Evolutionary conservation across 92 coral and sea anemone species (phyloP), one percentile per base, ranked within the genome.

Genomic region (Ricordea florida): DNA sequence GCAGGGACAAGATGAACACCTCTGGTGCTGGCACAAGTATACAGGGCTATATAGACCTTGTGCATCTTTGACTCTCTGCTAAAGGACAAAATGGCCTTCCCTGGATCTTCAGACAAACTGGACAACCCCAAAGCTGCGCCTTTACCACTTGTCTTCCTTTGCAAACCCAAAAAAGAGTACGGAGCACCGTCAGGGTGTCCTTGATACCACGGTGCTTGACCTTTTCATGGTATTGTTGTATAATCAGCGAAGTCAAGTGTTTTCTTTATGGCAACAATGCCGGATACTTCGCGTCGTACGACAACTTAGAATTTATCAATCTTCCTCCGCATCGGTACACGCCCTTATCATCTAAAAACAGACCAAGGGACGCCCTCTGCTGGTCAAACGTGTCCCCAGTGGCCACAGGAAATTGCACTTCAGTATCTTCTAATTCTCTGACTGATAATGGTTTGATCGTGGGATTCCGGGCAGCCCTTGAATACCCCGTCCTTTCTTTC

Each of bases 1-100:
- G 49, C 31, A 15, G 81, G 81, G 26, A 64, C 69, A 6, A 64
- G 46, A 22, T 64, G 67, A 17, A 52, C 57, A 10, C 57, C 76
- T 57, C 57, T 37, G 35, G 45, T 52, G 23, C 67, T 76, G n/a
- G 83, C 58, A 28, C 83, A 64, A 25, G 57, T 64, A 60, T 76
- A 76, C 49, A 65, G 46, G 13, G 83, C 83, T 43, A 31, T 30
- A 24, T 51, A 77, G 44, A 30, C 77, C 68, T 79, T 68, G 38
- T 41, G 15, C 78, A 68, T 79, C 46, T 66, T 69, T 2, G 75
- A 33, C 30, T 76, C 50, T 58, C 41, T 10, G 43, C 43, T 29
- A 64, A 83, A 13, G 62, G 20, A 15, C 8, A 25, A 63, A 34
- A 83, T 21, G 72, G 63, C 6, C 21, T 44, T 23, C 84, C 84